Evolutionary conservation across 2,113 vertebrate species (phyloP).

Genomic region (Phaethon lepturus): DNA sequence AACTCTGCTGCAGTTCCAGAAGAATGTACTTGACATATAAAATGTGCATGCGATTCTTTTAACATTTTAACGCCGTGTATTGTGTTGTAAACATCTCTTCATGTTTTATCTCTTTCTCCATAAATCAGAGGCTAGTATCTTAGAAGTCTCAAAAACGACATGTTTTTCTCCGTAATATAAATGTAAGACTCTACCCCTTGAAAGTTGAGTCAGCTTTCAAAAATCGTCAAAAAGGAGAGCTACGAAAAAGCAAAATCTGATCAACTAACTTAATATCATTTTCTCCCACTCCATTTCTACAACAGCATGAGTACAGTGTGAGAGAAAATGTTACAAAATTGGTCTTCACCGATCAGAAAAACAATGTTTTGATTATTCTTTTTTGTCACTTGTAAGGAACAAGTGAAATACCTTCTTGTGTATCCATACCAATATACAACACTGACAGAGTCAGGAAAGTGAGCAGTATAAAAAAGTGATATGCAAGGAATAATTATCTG

Average conservation of each 20-base stretch:
- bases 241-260: not conserved
- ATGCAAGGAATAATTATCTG: not conserved
- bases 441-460: not conserved
- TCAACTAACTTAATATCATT: not conserved
- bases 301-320: not conserved
- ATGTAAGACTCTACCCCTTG: conserved; percentile 31
- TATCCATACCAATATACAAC: not conserved
- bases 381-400: not conserved
- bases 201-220: conserved; percentile 53
- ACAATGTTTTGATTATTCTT: not conserved
- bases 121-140: conserved; percentile 68
- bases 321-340: not conserved
- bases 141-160: conserved; percentile 38
- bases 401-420: not conserved
- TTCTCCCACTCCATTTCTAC: not conserved
- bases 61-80: conserved; percentile 50
- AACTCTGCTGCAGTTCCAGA: conserved; percentile 20
- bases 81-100: conserved; percentile 63
- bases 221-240: conserved; percentile 44
- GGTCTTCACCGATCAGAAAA: not conserved
- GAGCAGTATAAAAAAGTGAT: not conserved
- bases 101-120: conserved; percentile 59
- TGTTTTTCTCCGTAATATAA: conserved; percentile 57
- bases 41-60: conserved; percentile 38
- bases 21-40: conserved; percentile 56